These are phyloP conservation scores for Macropodus opercularis DNA, from an alignment of 2,797 vertebrate genomes.

Conservation along the genomic window DNA sequence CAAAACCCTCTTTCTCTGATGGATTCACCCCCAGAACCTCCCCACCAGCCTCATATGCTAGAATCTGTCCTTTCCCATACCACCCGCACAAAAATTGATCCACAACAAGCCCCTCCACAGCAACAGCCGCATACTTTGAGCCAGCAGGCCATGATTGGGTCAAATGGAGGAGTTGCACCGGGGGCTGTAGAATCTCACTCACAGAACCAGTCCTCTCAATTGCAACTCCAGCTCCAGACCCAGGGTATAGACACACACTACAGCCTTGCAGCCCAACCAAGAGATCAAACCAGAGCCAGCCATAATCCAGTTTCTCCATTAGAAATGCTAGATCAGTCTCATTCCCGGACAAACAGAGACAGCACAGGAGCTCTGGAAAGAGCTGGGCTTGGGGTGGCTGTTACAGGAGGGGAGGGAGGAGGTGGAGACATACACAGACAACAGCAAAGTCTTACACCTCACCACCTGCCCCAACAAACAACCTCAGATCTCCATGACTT, in stretches of 20 bases:
- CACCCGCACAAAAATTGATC: slow-evolving; percentile 75
- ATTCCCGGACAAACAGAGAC: slow-evolving; percentile 75
- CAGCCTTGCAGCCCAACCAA: slow-evolving; percentile 64
- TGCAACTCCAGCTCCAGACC: slow-evolving; percentile 84
- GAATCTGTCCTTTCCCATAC: slow-evolving; percentile 90
- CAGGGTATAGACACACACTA: slow-evolving; percentile 82
- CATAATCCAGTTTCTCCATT: slow-evolving; percentile 81
- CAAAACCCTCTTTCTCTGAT: slow-evolving; percentile 81
- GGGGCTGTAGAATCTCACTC: slow-evolving; percentile 67
- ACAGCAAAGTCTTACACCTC: slow-evolving; percentile 71
- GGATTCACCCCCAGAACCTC: slow-evolving; percentile 83
- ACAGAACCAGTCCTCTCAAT: slow-evolving; percentile 80
- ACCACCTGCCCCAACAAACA: slow-evolving; percentile 74
- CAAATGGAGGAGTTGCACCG: slow-evolving; percentile 56
- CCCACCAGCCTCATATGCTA: slow-evolving; percentile 82
- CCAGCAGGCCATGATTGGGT: slow-evolving; percentile 74
- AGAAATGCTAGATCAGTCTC: slow-evolving; percentile 80
- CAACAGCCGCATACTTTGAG: slow-evolving; percentile 69
- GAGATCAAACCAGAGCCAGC: slow-evolving; percentile 70
- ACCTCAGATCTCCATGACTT: slow-evolving; percentile 78
- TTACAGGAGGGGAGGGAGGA: slow-evolving; percentile 59
- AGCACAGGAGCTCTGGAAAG: slow-evolving; percentile 62
- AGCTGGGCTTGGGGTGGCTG: slow-evolving; percentile 52
- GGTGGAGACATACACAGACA: slow-evolving; percentile 71
- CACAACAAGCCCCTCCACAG: slow-evolving; percentile 64